Conservation (phyloP, 2,888 invertebrate genomes). For the Sinohyriopsis cumingii region DNA sequence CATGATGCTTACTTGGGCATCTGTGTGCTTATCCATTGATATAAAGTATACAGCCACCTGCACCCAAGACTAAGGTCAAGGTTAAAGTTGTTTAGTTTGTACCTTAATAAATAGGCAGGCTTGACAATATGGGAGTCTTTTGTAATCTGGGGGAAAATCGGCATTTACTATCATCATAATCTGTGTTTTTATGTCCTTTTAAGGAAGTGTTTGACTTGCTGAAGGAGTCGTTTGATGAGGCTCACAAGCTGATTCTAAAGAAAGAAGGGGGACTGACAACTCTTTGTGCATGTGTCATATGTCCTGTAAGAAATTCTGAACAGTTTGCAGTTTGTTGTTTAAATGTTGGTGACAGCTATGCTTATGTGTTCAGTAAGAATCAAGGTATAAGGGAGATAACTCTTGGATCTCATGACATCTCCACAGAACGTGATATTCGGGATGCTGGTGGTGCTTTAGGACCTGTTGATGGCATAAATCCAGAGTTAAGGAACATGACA, state of each 20-base stretch:
- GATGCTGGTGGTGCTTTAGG: conserved; percentile 91
- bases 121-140: too few species aligned
- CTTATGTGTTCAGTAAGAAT: conserved; percentile 84
- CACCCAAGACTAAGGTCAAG: too few species aligned
- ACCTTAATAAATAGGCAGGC: too few species aligned
- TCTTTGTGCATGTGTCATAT: conserved; percentile 84
- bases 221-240: conserved; percentile 86
- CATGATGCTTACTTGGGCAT: too few species aligned
- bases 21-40: too few species aligned
- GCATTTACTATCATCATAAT: too few species aligned
- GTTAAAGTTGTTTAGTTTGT: too few species aligned
- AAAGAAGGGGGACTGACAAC: conserved; percentile 84
- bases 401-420: conserved; percentile 86
- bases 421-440: conserved; percentile 87
- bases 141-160: too few species aligned
- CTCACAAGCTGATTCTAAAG: conserved; percentile 87
- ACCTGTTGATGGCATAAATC: conserved; percentile 86
- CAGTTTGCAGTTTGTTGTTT: conserved; percentile 84
- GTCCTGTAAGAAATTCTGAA: conserved; percentile 73
- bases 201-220: conserved; percentile 84
- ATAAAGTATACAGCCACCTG: too few species aligned
- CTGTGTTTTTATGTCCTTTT: conserved; percentile 13
- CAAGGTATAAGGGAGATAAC: conserved; percentile 87
- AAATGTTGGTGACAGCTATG: conserved; percentile 91
- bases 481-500: conserved; percentile 89